Evolutionary conservation across 2,797 vertebrate genomes (phyloP), one percentile per base, ranked within the genome.

Genomic region (Coregonus sp.): DNA sequence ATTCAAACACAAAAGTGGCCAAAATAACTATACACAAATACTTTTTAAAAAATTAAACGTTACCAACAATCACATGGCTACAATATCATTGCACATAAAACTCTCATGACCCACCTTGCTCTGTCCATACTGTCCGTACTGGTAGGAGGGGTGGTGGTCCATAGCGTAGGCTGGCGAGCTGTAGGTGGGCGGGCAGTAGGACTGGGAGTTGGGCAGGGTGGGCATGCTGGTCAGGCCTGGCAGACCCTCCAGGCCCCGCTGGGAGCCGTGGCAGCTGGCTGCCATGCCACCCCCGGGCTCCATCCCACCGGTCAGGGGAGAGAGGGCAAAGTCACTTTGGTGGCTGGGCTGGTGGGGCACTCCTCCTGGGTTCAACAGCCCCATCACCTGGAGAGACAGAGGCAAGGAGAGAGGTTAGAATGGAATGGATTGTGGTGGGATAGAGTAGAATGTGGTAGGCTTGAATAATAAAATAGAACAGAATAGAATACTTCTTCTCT

Each of bases 81-180:
- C 14, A 16, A 31, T 16, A 61, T 47, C 9, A 47, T 47, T 47
- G 9, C 40, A 47, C 40, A 11, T 47, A 47, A 47, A 47, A 47
- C 40, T 47, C 40, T 2, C 40, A 47, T 11, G 16, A 37, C 65
- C 37, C 86, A 95, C 96, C 97, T 98, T 96, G 96, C 97, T 99
- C 93, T 99, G 98, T 85, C 97, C 96, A 1, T 99, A 99, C 81
- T 99, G 98, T 86, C 97, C 95, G 0, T 99, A 99, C 83, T 99
- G 98, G 92, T 99, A 99, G 86, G 97, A 94, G 1, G 97, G 94
- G 83, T 98, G 97, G 0, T 98, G 97, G 89, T 99, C 98, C 92
- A 99, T 95, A 72, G 95, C 96, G 83, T 99, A 99, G 67, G 96
- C 97, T 0, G 96, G 94, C 72, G 96, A 96, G 85, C 95, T 97